These are phyloP conservation scores for Phaethon lepturus DNA, from an alignment of 2,113 vertebrate genomes.

Conservation along the genomic window DNA sequence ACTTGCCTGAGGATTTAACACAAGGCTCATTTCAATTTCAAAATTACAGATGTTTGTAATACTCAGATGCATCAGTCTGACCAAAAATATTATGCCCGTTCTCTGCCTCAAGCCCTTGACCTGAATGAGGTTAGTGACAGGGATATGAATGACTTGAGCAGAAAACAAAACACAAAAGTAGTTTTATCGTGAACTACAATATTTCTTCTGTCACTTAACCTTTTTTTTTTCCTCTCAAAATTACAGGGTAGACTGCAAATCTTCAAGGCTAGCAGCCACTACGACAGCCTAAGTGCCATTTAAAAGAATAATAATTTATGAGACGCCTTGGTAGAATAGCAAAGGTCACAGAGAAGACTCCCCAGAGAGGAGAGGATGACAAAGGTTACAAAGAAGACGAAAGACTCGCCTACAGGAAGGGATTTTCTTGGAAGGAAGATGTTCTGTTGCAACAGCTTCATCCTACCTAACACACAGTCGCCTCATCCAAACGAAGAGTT, in stretches of 20 bases:
- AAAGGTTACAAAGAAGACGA: slow-evolving; percentile 55
- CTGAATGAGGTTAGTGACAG: slow-evolving; percentile 79
- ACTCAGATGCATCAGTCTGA: slow-evolving; percentile 45
- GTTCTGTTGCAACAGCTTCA: slow-evolving; percentile 24
- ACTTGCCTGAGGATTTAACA: slow-evolving; percentile 36
- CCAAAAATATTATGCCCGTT: slow-evolving; percentile 54
- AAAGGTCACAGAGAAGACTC: slow-evolving; percentile 40
- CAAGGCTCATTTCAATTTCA: slow-evolving; percentile 65
- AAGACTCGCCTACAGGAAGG: slow-evolving; percentile 14
- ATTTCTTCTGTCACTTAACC: slow-evolving; percentile 78
- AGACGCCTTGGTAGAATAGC: slow-evolving; percentile 40
- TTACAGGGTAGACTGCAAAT: slow-evolving; percentile 74
- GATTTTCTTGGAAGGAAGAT: slow-evolving; percentile 8
- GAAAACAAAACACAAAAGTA: slow-evolving; percentile 74
- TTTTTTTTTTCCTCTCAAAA: slow-evolving; percentile 62
- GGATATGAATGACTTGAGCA: slow-evolving; percentile 68
- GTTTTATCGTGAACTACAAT: slow-evolving; percentile 68
- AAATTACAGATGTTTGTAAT: slow-evolving; percentile 68
- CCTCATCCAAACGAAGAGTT: not conserved
- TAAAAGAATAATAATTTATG: slow-evolving; percentile 73
- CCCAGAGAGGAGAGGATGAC: slow-evolving; percentile 16
- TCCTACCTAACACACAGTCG: not conserved
- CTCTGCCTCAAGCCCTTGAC: slow-evolving; percentile 76
- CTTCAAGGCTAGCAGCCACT: slow-evolving; percentile 64
- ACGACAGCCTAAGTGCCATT: slow-evolving; percentile 69